Base-by-base conservation (phyloP, 2,888 invertebrate species). In the Erebia palarica region DNA sequence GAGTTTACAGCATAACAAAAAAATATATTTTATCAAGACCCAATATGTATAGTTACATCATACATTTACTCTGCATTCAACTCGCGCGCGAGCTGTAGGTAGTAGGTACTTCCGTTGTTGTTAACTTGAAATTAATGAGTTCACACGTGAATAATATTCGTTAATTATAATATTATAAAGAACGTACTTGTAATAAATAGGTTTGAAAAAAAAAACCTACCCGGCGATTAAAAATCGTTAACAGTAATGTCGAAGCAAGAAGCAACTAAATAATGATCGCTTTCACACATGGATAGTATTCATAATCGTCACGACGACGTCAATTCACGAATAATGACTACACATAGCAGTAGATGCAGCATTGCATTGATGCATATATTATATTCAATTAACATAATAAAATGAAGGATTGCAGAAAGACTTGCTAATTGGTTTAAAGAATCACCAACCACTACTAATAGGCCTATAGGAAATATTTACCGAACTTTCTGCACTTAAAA, bases 291-390 rank as follows among this genome's bases (percentile, higher is more conserved):
- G 61, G 70, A 71, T 66, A 36, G 36, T 36, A 36, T 7, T 36
- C 36, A 73, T 72, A 71, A 75, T 75, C 67, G 70, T 70, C 72
- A 57, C 68, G 68, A 71, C 69, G 66, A 71, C 67, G 69, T 74
- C 58, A 60, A 63, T 74, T 73, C 70, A 69, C 53, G 65, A 73
- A 74, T 76, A 73, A 73, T 73, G 69, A 68, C 69, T 72, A 65
- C 71, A 74, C 64, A 71, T 71, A 73, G 73, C 65, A 73, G 73
- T 75, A 73, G 73, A 75, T 69, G 68, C 69, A 71, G 59, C 68
- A 57, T 73, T 71, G 75, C 65, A 55, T 69, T 74, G 71, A 69
- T 69, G 64, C 73, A 69, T 69, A 61, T 51, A 27, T 65, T 68
- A 36, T 27, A 68, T 65, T 73, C 69, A 68, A 71, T 73, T 69